Conservation (phyloP, 2,888 invertebrate species). For the Odontomyia ornata region DNA sequence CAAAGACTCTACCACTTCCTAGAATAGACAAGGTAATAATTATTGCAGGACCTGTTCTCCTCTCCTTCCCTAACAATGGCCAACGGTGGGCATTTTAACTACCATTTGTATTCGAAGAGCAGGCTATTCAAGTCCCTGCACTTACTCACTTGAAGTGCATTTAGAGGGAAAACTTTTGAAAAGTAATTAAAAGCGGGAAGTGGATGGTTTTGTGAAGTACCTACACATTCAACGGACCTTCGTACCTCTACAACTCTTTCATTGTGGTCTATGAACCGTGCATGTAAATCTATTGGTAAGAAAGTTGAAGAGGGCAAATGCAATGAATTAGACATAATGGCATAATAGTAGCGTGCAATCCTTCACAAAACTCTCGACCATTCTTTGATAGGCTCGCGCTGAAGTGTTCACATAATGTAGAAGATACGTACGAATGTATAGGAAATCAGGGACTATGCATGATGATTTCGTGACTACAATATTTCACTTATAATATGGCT, state of each 20-base stretch:
- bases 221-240: background rate
- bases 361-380: background rate
- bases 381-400: too few relatives aligned
- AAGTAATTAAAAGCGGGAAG: conserved; percentile 41
- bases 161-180: conserved; percentile 24
- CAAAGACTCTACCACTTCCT: too few relatives aligned
- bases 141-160: background rate
- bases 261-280: background rate
- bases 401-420: background rate
- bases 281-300: background rate
- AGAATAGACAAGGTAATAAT: background rate
- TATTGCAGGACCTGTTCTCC: background rate
- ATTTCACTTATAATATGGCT: conserved; percentile 24
- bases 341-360: background rate
- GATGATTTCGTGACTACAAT: conserved; percentile 43
- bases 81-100: background rate
- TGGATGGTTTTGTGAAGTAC: conserved; percentile 29
- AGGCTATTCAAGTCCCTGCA: background rate
- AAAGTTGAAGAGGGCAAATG: background rate
- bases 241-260: background rate
- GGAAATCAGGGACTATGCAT: conserved; percentile 12
- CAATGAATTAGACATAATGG: background rate
- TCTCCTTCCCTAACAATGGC: background rate
- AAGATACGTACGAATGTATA: background rate
- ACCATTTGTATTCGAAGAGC: background rate